Base-by-base conservation (phyloP, 2,888 invertebrate species). In the Pachycephus smyrnensis region DNA sequence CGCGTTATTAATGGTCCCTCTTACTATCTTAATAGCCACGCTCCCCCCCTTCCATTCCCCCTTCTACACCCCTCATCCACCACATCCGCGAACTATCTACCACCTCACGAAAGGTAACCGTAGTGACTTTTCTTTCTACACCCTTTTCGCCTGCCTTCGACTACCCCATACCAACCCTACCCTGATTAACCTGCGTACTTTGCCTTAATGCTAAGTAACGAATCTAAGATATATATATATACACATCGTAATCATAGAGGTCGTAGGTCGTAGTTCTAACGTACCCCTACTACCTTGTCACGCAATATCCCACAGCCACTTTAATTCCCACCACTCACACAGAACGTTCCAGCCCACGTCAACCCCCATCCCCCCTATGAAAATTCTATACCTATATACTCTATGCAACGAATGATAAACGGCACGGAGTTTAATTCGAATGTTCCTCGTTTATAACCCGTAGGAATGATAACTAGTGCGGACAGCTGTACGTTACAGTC, bases 1-100 rank as follows among this genome's bases (percentile, higher is more conserved):
- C 81, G 76, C 80, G 77, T 82, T 84, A 83, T 86, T 85, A 84
- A 84, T 84, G 80, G 76, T 76, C 71, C 55, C 78, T 69, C 79
- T 77, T 75, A 69, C 76, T 81, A 81, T 81, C 80, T 81, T 80
- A 81, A 81, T 81, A 79, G 81, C 76, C 79, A 74, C 78, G 78
- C 78, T 68, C 76, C 74, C 71, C 6, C 15, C 40, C 40, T 12
- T 33, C 33, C 33, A 4, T 4, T 1, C 33, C 3, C 33, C 33
- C n/a, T n/a, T 33, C 12, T 4, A 1, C 15, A 2, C 1, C 23
- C 55, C 55, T 6, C 0, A 2, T 6, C 0, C 55, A 0, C 23
- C 55, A 9, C 6, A 0, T 55, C 55, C 23, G 55, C 55, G 55
- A 55, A 55, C 23, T 2, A 2, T 23, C 55, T 55, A 23, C 55